A percentile compares a stretch with the other conserved stretches of the same genome.
These are phyloP conservation scores for Gymnarchus niloticus DNA, from an alignment of 2,113 vertebrate genomes.

Conservation along the genomic window DNA sequence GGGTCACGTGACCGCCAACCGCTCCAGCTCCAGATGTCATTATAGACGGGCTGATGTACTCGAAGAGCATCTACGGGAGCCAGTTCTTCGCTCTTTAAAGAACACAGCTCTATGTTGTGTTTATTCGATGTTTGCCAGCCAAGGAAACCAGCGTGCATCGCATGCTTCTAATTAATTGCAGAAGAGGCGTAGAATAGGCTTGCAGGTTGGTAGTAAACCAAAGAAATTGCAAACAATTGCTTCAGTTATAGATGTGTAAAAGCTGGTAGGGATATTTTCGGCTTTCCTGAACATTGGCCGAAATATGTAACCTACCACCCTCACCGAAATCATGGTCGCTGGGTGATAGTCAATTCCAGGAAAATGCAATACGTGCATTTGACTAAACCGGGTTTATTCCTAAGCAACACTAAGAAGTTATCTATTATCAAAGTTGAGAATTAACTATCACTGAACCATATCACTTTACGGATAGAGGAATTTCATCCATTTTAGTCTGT, in stretches of 20 bases:
- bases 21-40: neutral
- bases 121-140: neutral
- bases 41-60: neutral
- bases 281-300: no score
- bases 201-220: no score
- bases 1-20: conserved; percentile 18
- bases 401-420: neutral
- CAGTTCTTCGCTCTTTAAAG: neutral
- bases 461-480: no score
- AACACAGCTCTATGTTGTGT: neutral
- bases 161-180: neutral
- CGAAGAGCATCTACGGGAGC: neutral
- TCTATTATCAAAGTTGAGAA: neutral
- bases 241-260: no score
- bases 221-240: no score
- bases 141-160: neutral
- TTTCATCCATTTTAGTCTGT: no score
- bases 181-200: no score
- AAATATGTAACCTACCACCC: no score
- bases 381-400: neutral
- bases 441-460: neutral
- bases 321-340: no score
- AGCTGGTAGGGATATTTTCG: no score
- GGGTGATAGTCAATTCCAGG: no score
- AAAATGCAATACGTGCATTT: neutral